These are phyloP conservation scores for Zaprionus lachaisei DNA, from an alignment of 1,140 invertebrate species.

Conservation along the genomic window DNA sequence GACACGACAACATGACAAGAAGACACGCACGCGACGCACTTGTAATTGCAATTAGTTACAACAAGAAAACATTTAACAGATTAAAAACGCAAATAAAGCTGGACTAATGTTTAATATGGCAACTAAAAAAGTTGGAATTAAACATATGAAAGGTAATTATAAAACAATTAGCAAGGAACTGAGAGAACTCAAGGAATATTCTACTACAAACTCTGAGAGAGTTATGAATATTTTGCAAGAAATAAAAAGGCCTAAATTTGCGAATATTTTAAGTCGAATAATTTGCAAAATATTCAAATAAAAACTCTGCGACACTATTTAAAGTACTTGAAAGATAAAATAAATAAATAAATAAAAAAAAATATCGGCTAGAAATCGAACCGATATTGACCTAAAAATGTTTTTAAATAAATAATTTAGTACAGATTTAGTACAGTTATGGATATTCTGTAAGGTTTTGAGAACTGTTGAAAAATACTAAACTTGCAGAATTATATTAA, in stretches of 20 bases:
- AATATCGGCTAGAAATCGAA: too few relatives aligned
- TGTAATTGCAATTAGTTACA: conserved; percentile 43
- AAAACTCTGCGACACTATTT: too few relatives aligned
- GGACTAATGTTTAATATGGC: not conserved
- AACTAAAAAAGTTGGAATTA: not conserved
- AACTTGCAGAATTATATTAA: too few relatives aligned
- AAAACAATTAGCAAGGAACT: not conserved
- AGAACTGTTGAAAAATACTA: not conserved
- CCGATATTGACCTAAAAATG: too few relatives aligned
- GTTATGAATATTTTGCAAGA: not conserved
- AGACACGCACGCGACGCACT: conserved; percentile 29
- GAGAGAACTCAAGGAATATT: not conserved
- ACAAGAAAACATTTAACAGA: conserved; percentile 30
- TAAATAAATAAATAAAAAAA: too few relatives aligned
- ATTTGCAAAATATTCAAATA: too few relatives aligned
- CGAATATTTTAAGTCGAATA: too few relatives aligned
- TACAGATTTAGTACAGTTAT: too few relatives aligned
- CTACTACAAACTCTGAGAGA: not conserved
- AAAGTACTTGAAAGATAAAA: not conserved
- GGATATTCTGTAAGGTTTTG: not conserved
- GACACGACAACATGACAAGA: conserved; percentile 5
- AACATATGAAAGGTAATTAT: not conserved
- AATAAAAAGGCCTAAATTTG: too few relatives aligned
- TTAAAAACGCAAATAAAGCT: conserved; percentile 27
- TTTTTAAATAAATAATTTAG: too few relatives aligned